Evolutionary conservation across 2,888 invertebrate genomes (phyloP).

Genomic region (Halictus ligatus): DNA sequence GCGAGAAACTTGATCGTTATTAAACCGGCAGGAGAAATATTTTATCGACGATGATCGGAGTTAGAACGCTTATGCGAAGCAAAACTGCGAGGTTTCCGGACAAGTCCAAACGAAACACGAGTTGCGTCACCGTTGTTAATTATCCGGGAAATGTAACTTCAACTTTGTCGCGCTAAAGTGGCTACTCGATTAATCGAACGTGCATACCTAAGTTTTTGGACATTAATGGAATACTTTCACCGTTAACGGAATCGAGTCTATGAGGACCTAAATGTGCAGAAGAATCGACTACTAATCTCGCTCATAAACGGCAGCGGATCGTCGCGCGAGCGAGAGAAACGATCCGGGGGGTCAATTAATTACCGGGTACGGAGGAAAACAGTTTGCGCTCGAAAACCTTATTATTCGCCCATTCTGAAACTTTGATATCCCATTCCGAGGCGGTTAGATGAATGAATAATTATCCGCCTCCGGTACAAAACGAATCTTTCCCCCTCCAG

Average conservation of each 20-base stretch:
- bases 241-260: neutral
- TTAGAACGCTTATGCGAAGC: neutral
- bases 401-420: conserved; percentile 55
- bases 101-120: neutral
- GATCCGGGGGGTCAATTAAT: conserved; percentile 17
- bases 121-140: neutral
- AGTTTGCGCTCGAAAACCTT: conserved; percentile 37
- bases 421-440: conserved; percentile 57
- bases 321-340: neutral
- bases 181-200: neutral
- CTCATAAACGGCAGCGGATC: neutral
- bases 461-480: conserved; percentile 62
- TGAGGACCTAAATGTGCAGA: neutral
- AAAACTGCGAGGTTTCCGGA: too few species aligned
- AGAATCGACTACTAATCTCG: neutral
- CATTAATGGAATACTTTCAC: neutral
- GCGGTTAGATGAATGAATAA: conserved; percentile 67
- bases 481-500: conserved; percentile 57
- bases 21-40: neutral
- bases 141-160: neutral
- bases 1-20: neutral
- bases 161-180: too few species aligned
- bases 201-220: neutral
- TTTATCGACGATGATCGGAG: neutral
- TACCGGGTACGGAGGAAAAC: neutral